phyloP scores from a whole-genome alignment of 1,140 invertebrate genomes.

The Helicoverpa armigera region DNA sequence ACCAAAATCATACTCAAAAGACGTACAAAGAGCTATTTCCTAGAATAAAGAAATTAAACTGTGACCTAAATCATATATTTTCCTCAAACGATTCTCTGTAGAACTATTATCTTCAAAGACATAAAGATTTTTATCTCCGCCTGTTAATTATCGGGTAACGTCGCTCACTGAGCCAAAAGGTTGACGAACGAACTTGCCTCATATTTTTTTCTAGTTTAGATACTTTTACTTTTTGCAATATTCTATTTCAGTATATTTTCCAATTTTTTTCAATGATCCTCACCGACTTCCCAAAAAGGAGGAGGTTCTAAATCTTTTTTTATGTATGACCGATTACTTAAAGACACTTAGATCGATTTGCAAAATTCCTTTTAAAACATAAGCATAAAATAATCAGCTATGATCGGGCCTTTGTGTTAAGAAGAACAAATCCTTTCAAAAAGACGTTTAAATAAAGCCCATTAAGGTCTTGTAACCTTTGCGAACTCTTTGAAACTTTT shows the following conservation, averaged over 20 bases:
- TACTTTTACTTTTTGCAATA: neutral
- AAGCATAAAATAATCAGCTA: too few relatives aligned
- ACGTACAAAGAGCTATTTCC: neutral
- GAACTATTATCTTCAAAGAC: slow-evolving; percentile 19
- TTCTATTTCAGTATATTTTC: slow-evolving; percentile 4
- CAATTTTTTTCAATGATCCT: neutral
- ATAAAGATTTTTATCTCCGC: neutral
- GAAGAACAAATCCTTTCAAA: too few relatives aligned
- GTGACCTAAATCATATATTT: neutral
- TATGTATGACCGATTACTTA: too few relatives aligned
- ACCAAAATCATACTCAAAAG: neutral
- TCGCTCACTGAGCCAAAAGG: slow-evolving; percentile 11
- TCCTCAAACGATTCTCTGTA: neutral
- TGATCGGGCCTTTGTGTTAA: too few relatives aligned
- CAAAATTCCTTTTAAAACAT: too few relatives aligned
- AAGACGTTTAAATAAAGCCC: too few relatives aligned
- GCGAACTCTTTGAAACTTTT: too few relatives aligned
- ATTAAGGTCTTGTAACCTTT: too few relatives aligned
- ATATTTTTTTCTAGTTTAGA: neutral
- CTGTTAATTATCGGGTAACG: slow-evolving; percentile 11
- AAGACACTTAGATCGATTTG: too few relatives aligned
- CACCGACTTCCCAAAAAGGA: too few relatives aligned
- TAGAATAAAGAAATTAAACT: neutral
- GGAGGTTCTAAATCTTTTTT: too few relatives aligned
- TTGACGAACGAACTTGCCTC: neutral